Evolutionary conservation across 2,888 invertebrate genomes (phyloP).

Genomic region (Synergus laeviventris): DNA sequence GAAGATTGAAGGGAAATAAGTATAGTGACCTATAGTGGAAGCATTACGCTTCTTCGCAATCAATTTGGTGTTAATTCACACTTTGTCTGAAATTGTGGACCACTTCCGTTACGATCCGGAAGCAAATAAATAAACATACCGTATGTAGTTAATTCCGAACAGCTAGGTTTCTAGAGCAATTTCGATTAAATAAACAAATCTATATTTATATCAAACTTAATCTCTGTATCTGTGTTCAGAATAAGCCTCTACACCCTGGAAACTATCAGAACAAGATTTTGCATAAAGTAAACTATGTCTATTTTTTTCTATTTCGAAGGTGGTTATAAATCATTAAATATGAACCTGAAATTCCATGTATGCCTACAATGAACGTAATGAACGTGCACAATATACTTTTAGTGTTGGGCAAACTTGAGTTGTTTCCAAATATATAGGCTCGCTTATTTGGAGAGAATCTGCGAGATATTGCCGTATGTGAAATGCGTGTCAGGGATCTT

Average conservation of each 20-base stretch:
- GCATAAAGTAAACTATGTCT: neutral
- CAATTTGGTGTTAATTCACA: conserved; percentile 31
- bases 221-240: neutral
- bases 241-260: too few species aligned
- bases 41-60: conserved; percentile 18
- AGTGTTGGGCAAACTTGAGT: conserved; percentile 40
- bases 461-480: conserved; percentile 59
- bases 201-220: neutral
- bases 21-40: conserved; percentile 26
- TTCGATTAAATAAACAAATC: neutral
- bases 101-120: conserved; percentile 1
- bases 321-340: neutral
- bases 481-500: conserved; percentile 62
- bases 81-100: neutral
- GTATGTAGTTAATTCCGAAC: neutral
- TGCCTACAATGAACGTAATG: conserved; percentile 15
- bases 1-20: conserved; percentile 25
- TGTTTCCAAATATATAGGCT: conserved; percentile 62
- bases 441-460: conserved; percentile 35
- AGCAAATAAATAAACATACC: neutral
- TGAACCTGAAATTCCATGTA: conserved; percentile 18
- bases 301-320: conserved; percentile 4
- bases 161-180: neutral
- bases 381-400: conserved; percentile 10
- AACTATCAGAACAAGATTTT: neutral